Evolutionary conservation across 2,113 vertebrate genomes (phyloP).

Genomic region (Crypturellus undulatus): DNA sequence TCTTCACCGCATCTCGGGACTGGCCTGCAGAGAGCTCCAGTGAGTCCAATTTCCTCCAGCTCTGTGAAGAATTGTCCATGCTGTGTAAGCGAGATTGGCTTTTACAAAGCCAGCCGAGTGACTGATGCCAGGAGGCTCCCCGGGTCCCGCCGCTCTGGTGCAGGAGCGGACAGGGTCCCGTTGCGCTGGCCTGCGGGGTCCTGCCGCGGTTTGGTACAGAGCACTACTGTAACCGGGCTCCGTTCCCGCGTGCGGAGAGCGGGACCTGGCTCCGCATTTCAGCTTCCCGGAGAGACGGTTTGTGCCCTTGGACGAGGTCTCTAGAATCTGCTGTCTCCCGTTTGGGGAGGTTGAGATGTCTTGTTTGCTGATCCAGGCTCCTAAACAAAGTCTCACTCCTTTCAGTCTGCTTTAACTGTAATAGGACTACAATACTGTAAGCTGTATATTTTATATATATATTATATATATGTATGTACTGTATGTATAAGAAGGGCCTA

Average conservation of each 20-base stretch:
- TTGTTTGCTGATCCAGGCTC: slow-evolving; percentile 48
- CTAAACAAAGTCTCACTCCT: slow-evolving; percentile 62
- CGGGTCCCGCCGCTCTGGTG: too few relatives aligned
- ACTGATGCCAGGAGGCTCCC: neutral
- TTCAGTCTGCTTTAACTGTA: slow-evolving; percentile 74
- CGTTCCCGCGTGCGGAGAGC: neutral
- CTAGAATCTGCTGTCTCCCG: slow-evolving; percentile 34
- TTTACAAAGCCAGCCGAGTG: slow-evolving; percentile 6
- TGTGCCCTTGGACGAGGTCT: slow-evolving; percentile 17
- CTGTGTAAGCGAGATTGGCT: neutral
- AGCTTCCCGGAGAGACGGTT: neutral
- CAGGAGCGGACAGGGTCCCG: neutral
- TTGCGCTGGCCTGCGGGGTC: neutral
- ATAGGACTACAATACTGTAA: slow-evolving; percentile 74
- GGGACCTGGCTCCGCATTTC: neutral
- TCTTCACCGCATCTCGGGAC: neutral
- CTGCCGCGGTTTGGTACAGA: neutral
- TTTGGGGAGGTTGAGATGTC: slow-evolving; percentile 40
- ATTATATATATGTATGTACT: slow-evolving; percentile 78
- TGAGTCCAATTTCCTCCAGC: neutral
- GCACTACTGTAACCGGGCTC: neutral
- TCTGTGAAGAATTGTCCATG: neutral
- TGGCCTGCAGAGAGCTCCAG: neutral
- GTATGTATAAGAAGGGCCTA: slow-evolving; percentile 78
- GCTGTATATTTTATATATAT: slow-evolving; percentile 80